A percentile compares a stretch with the other conserved stretches of the same genome.
phyloP scores from a whole-genome alignment of 2,888 invertebrate species.

The Metalampra italica region DNA sequence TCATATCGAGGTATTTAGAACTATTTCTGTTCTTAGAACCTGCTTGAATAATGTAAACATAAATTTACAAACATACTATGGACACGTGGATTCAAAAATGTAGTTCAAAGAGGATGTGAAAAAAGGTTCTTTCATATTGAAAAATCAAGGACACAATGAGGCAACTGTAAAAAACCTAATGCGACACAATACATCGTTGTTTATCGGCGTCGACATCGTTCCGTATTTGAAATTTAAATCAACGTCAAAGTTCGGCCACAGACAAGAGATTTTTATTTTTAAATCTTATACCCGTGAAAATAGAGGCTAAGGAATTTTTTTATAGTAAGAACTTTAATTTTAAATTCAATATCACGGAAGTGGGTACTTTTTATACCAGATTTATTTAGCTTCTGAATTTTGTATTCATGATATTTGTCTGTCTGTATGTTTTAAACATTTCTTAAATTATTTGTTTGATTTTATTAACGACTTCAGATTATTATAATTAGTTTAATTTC shows the following conservation, averaged over 20 bases:
- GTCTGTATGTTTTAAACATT: no score
- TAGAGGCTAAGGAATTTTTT: neutral
- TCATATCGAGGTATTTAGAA: no score
- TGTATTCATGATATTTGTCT: no score
- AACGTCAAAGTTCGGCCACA: slow-evolving; percentile 2
- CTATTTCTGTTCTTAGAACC: no score
- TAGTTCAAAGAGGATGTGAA: neutral
- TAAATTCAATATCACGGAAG: no score
- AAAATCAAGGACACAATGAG: slow-evolving; percentile 5
- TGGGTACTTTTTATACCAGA: neutral
- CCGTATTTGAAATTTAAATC: slow-evolving; percentile 11
- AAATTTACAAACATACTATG: no score
- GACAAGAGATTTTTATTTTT: neutral
- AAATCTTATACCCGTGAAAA: neutral
- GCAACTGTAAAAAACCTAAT: slow-evolving; percentile 10
- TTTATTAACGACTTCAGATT: no score
- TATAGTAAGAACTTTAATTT: no score
- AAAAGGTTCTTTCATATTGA: neutral
- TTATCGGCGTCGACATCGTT: slow-evolving; percentile 11
- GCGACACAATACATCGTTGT: slow-evolving; percentile 10
- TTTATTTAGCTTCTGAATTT: neutral
- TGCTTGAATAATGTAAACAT: no score
- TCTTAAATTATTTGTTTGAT: no score
- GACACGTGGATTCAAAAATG: neutral
- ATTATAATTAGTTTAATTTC: no score